Conservation (phyloP, 2,888 invertebrate species). For the Chloroclystis v-ata region DNA sequence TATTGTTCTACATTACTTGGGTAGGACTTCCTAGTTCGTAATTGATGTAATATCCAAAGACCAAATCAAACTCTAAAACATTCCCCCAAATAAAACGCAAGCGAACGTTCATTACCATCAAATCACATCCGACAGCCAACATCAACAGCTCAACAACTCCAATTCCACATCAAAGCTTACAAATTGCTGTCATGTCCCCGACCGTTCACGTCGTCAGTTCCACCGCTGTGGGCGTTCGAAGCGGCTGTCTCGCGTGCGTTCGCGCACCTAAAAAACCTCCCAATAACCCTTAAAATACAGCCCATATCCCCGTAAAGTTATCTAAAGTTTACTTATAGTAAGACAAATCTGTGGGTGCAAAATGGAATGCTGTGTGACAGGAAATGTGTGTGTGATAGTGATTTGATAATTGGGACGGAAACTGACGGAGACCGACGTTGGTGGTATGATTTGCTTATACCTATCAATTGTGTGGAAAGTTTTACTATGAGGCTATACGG, state of each 20-base stretch:
- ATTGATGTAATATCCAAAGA: too few relatives aligned
- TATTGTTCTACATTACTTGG: too few relatives aligned
- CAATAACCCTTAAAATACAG: too few relatives aligned
- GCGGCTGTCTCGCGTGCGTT: conserved; percentile 58
- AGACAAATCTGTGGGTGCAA: conserved; percentile 7
- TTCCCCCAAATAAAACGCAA: background rate
- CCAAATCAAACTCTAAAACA: background rate
- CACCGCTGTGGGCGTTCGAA: conserved; percentile 41
- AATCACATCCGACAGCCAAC: background rate
- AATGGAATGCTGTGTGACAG: conserved; percentile 19
- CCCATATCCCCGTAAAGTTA: too few relatives aligned
- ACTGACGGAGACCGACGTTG: conserved; percentile 5
- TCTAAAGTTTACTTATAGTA: background rate
- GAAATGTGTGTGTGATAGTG: conserved; percentile 20
- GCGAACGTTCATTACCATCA: background rate
- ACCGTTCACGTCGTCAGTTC: conserved; percentile 32
- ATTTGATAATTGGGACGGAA: conserved; percentile 12
- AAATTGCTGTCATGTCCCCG: conserved; percentile 21
- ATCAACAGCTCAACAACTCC: conserved; percentile 5
- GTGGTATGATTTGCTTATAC: conserved; percentile 13
- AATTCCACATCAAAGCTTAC: conserved; percentile 20
- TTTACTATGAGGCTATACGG: conserved; percentile 16
- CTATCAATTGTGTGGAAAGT: conserved; percentile 10
- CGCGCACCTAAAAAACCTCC: conserved; percentile 32
- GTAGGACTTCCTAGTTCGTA: too few relatives aligned